These are phyloP conservation scores for Athene cunicularia DNA, from an alignment of 2,113 vertebrate genomes.

Conservation along the genomic window DNA sequence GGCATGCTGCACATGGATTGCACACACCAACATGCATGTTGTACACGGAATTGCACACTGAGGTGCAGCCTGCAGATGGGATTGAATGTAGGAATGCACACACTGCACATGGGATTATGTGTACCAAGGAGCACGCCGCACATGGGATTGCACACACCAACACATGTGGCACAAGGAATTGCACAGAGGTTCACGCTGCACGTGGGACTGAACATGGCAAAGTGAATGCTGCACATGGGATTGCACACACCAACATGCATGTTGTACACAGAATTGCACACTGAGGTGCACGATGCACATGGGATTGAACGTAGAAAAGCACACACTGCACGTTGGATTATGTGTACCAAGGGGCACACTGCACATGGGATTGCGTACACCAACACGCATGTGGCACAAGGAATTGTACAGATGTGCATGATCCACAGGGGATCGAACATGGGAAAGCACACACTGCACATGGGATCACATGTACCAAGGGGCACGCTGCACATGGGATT, in stretches of 20 bases:
- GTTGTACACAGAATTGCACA: no score
- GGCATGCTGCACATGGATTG: neutral
- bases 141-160: no score
- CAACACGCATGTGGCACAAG: fast-evolving
- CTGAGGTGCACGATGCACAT: no score
- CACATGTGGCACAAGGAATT: fast-evolving
- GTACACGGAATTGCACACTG: no score
- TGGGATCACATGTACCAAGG: fast-evolving
- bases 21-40: no score
- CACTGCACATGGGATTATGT: neutral
- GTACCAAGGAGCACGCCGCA: no score
- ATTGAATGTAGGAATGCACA: no score
- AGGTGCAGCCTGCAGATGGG: no score
- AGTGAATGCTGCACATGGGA: fast-evolving
- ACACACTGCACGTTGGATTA: fast-evolving
- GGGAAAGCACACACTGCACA: fast-evolving
- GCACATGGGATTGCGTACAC: fast-evolving
- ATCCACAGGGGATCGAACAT: no score
- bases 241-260: no score
- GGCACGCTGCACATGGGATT: fast-evolving
- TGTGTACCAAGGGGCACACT: fast-evolving
- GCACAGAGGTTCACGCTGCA: fast-evolving
- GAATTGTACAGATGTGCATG: neutral
- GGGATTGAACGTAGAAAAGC: no score
- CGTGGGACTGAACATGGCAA: fast-evolving